Conservation (phyloP, 2,888 invertebrate genomes). For the Lasiommata megera region DNA sequence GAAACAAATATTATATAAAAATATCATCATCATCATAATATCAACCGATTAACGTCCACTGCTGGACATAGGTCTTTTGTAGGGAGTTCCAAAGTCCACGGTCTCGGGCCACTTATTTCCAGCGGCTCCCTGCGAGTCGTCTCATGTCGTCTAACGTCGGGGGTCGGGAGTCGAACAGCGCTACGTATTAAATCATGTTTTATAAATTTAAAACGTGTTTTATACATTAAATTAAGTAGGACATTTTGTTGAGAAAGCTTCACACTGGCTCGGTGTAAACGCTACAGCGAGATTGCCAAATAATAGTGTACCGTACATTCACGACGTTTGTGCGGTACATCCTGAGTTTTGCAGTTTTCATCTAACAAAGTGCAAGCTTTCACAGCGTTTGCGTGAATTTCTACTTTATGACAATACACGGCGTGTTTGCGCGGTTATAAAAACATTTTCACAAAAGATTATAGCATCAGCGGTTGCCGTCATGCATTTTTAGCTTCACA, state of each 20-base stretch:
- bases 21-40: too few relatives aligned
- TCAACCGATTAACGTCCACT: too few relatives aligned
- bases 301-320: conserved; percentile 47
- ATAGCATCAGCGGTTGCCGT: conserved; percentile 27
- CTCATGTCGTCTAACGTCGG: too few relatives aligned
- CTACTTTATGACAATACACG: conserved; percentile 57
- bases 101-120: too few relatives aligned
- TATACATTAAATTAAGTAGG: not conserved
- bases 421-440: conserved; percentile 48
- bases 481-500: conserved; percentile 11
- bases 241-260: conserved; percentile 21
- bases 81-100: too few relatives aligned
- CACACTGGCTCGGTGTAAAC: conserved; percentile 38
- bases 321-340: conserved; percentile 54
- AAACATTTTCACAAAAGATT: conserved; percentile 41
- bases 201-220: not conserved
- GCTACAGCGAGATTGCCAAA: conserved; percentile 41
- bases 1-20: too few relatives aligned
- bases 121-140: too few relatives aligned
- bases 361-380: conserved; percentile 72
- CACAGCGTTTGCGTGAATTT: conserved; percentile 55
- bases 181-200: too few relatives aligned
- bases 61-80: too few relatives aligned
- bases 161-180: too few relatives aligned
- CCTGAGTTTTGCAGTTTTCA: conserved; percentile 63